Evolutionary conservation across 2,888 invertebrate genomes (phyloP), one percentile per base, ranked within the genome.

Genomic region (Ctenicera cuprea): DNA sequence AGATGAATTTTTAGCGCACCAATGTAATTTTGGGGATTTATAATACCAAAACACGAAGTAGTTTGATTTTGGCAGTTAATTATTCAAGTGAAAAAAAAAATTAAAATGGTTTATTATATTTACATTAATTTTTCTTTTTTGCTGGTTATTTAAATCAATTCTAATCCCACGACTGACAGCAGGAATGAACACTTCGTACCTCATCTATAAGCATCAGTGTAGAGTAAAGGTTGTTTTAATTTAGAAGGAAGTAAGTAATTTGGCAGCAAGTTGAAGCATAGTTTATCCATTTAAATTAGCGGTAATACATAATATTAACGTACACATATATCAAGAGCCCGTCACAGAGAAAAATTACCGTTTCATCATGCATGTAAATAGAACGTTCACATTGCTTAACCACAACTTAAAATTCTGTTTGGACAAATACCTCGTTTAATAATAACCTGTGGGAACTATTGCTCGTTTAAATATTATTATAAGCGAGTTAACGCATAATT

Each of bases 311-410:
- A 52, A 62, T 63, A 41, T 52, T 70, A 70, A 70, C 70, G 48
- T 26, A 63, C 63, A 52, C 63, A 70, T 70, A 70, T 70, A 70
- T 70, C 70, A 70, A 70, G 26, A 14, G 30, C 37, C 70, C 30
- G 41, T 70, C 70, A 70, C 62, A 37, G 41, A 43, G 63, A 70
- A 63, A 70, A 70, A 54, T 70, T 70, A 63, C 62, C 70, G 62
- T 70, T 70, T 70, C 70, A 63, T 63, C 70, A 52, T 62, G 52
- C 63, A 41, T 70, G 63, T 54, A 69, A 69, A 69, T 48, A 62
- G 62, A 69, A 69, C 48, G 50, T 61, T 69, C 37, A 38, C 69
- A 62, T 62, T 52, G 52, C 52, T 52, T 62, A 50, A 22, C 52
- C 61, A 22, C 59, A 62, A 18, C 20, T n/a, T 14, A 41, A 41